Evolutionary conservation across 2,888 invertebrate species (phyloP), one percentile per base, ranked within the genome.

Genomic region (Amiota minor): DNA sequence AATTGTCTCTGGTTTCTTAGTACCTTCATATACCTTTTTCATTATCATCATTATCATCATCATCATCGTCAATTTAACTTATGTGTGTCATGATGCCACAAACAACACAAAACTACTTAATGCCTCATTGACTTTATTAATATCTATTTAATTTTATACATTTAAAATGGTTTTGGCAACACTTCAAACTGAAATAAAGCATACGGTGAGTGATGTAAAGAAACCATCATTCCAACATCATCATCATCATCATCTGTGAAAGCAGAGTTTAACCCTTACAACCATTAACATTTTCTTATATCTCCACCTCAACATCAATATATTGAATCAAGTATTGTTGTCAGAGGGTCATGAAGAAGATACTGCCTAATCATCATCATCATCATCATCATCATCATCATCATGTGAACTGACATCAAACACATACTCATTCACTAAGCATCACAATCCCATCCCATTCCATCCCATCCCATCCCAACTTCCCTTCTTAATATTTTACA

Each of bases 131-230:
- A 56, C 56, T 56, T 45, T 35, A 62, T 14, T 35, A 68, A 68
- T 68, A 53, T 53, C 20, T 47, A 53, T 68, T 68, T 68, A 68
- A 68, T 68, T 68, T 53, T 14, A 68, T 12, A 68, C 67, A 68
- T 47, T 68, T 68, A 35, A 14, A 47, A 68, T 23, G 14, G 53
- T 68, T 68, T 68, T 68, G 67, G 67, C 67, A 68, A 68, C 50
- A 53, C 53, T 53, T 68, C 53, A 68, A 68, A 23, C 45, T 23
- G n/a, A 68, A 23, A 62, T n/a, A 62, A 62, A 62, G 20, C 49
- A 35, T 53, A 59, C 9, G 18, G 11, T 6, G 10, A 14, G 16
- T 35, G 35, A 35, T 35, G 6, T 35, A 35, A 35, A 35, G 35
- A 35, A 35, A 35, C 6, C 35, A 35, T 35, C 35, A 35, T 35